Evolutionary conservation across 1,140 invertebrate species (phyloP).

Genomic region (Psilanteris sp.): DNA sequence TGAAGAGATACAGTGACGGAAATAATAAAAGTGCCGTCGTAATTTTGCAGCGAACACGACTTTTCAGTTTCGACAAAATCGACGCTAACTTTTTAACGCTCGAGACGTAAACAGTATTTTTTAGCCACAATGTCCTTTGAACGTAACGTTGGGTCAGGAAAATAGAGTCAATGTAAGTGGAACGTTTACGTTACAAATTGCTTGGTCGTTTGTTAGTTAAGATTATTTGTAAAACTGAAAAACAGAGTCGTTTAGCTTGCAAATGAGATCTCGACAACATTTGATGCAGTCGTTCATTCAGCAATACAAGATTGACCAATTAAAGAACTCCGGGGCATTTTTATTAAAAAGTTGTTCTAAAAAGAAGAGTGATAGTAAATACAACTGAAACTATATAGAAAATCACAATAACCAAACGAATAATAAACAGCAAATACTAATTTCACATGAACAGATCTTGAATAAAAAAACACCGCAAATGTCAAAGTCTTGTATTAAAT

Average conservation of each 20-base stretch:
- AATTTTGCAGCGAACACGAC: conserved; percentile 3
- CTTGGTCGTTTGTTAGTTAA: conserved; percentile 22
- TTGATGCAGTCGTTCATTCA: conserved; percentile 6
- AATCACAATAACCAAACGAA: too few species aligned
- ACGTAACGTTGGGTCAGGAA: conserved; percentile 1
- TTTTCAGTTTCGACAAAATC: conserved; percentile 2
- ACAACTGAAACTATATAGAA: too few species aligned
- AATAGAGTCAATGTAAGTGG: conserved; percentile 28
- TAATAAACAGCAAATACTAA: too few species aligned
- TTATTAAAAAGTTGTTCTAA: too few species aligned
- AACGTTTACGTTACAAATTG: conserved; percentile 35
- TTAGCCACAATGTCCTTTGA: conserved; percentile 11
- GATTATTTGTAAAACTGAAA: conserved; percentile 24
- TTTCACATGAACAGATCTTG: too few species aligned
- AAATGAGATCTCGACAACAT: conserved; percentile 23
- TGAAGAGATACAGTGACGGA: not conserved
- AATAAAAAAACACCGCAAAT: too few species aligned
- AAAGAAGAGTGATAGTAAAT: too few species aligned
- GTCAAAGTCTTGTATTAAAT: too few species aligned
- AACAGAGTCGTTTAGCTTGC: conserved; percentile 19
- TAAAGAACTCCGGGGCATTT: too few species aligned
- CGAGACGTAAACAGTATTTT: conserved; percentile 7
- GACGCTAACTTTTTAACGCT: conserved; percentile 10
- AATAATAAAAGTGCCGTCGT: not conserved
- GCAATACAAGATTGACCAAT: too few species aligned